Evolutionary conservation across 2,797 vertebrate species (phyloP).

Genomic region (Rhinichthys osculus): DNA sequence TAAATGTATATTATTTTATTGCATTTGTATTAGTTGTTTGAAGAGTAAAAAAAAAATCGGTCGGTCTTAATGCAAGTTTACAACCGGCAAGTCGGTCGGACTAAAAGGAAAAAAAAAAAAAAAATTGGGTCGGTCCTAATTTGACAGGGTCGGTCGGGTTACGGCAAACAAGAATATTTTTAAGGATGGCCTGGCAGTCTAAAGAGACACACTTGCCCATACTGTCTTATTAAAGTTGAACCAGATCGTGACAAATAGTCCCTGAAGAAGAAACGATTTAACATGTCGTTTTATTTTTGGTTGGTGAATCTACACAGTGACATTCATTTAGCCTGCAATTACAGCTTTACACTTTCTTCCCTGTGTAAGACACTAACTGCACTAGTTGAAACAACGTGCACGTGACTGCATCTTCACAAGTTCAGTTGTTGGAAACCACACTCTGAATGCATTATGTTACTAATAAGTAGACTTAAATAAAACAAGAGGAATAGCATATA

Average conservation of each 20-base stretch:
- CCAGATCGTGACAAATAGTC: constrained; percentile 26
- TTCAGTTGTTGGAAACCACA: background rate
- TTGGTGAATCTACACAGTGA: constrained; percentile 44
- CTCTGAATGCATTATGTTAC: background rate
- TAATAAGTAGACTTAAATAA: background rate
- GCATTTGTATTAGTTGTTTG: no score
- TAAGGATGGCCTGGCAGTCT: no score
- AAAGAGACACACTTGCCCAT: background rate
- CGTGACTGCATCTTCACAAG: background rate
- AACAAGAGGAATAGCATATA: background rate
- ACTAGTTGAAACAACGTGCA: constrained; percentile 10
- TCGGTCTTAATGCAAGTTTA: no score
- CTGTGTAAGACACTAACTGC: constrained; percentile 25
- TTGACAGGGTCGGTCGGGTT: no score
- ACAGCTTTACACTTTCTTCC: constrained; percentile 14
- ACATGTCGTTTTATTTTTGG: constrained; percentile 39
- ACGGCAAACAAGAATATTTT: no score
- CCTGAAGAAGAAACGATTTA: constrained; percentile 44
- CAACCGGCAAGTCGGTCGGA: no score
- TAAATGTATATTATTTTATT: no score
- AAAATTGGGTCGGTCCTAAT: no score
- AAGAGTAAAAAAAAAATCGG: no score
- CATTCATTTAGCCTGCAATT: constrained; percentile 57
- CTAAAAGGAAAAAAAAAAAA: no score
- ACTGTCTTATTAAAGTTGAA: constrained; percentile 32